Conservation (phyloP, 2,113 vertebrate species). For the Machaerirhynchus nigripectus region DNA sequence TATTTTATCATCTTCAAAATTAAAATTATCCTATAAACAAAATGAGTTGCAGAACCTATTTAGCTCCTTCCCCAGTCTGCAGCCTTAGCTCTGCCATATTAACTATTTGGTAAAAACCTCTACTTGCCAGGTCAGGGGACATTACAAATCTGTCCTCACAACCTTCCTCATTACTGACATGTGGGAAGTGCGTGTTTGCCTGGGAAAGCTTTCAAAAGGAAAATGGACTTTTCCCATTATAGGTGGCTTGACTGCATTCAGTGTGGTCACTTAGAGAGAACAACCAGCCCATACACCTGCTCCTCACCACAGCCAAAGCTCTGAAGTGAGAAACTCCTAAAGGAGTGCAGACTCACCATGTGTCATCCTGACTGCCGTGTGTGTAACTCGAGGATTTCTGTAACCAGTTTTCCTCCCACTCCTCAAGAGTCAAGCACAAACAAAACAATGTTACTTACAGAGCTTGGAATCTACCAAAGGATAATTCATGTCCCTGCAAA, state of each 20-base stretch:
- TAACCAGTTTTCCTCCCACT: background rate
- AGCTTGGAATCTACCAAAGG: background rate
- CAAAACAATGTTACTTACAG: background rate
- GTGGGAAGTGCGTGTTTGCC: accelerated
- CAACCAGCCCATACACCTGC: background rate
- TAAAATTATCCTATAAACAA: background rate
- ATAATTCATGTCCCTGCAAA: background rate
- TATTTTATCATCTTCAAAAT: background rate
- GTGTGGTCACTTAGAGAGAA: background rate
- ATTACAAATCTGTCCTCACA: background rate
- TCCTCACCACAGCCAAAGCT: background rate
- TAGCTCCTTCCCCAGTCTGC: background rate
- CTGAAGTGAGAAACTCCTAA: background rate
- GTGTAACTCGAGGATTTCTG: background rate
- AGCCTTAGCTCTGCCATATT: background rate
- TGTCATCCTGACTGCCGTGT: background rate
- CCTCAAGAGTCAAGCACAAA: background rate
- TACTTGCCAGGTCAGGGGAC: accelerated
- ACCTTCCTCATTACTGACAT: accelerated
- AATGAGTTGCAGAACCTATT: background rate
- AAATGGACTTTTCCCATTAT: background rate
- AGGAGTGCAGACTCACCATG: background rate
- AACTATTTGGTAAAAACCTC: background rate
- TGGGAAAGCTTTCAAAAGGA: background rate
- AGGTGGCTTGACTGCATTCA: background rate